Percentiles rank a stretch among this genome's conserved stretches.
Evolutionary conservation across 2,113 vertebrate species (phyloP).

Genomic region (Lasiurus borealis): DNA sequence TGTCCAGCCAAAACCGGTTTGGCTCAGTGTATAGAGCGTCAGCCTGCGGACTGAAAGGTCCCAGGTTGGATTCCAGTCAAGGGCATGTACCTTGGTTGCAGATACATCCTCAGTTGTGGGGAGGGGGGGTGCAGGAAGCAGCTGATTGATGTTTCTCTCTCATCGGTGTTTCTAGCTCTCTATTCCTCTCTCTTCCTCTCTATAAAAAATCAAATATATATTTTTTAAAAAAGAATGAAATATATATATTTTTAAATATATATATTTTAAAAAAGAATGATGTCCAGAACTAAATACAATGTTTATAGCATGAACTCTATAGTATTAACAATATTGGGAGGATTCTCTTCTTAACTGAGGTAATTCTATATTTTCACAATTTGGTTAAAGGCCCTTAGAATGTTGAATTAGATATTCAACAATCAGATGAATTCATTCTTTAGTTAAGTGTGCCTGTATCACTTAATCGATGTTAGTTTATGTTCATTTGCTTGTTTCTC

Average conservation of each 20-base stretch:
- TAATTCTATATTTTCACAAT: background rate
- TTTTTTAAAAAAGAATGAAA: background rate
- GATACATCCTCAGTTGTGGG: too few species aligned
- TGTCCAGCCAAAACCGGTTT: background rate
- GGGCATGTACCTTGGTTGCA: too few species aligned
- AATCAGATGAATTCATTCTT: background rate
- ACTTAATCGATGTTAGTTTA: background rate
- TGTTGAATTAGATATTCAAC: background rate
- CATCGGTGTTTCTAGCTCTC: too few species aligned
- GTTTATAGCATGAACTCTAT: background rate
- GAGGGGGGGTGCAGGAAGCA: too few species aligned
- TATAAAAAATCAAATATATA: too few species aligned
- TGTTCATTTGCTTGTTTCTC: conserved; percentile 16
- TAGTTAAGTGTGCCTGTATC: background rate
- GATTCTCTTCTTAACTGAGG: background rate
- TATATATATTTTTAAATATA: too few species aligned
- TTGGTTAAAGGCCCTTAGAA: background rate
- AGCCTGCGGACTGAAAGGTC: too few species aligned
- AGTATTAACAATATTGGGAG: background rate
- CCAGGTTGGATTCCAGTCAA: too few species aligned
- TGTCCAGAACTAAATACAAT: background rate
- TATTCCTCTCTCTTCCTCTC: too few species aligned
- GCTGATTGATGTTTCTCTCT: too few species aligned
- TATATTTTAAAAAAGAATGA: background rate
- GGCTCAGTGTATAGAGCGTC: too few species aligned